Conservation (phyloP, 2,113 vertebrate genomes). For the Tupaia tana region DNA sequence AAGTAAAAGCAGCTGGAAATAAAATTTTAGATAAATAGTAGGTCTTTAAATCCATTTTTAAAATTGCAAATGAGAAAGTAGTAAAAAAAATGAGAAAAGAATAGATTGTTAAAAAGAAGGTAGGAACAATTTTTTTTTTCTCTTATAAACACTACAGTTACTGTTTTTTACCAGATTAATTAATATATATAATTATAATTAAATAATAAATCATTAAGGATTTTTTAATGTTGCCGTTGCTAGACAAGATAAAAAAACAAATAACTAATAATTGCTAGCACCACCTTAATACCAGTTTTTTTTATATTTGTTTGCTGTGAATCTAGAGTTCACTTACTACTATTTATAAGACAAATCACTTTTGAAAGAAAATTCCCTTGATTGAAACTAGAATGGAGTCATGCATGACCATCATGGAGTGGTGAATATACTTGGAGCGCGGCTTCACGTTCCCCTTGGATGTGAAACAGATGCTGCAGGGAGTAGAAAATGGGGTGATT, state of each 20-base stretch:
- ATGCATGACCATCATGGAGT: neutral
- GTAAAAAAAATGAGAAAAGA: neutral
- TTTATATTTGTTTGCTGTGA: neutral
- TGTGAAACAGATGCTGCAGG: neutral
- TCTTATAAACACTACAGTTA: neutral
- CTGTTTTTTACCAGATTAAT: neutral
- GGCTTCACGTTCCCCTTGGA: neutral
- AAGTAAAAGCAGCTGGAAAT: neutral
- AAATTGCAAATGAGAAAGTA: neutral
- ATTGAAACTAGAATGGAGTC: neutral
- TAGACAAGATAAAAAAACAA: too few relatives aligned
- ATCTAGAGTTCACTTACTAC: neutral
- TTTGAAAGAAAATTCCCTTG: neutral
- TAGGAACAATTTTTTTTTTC: neutral
- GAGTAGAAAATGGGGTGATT: neutral
- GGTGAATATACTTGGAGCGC: neutral
- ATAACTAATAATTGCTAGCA: too few relatives aligned
- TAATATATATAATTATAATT: too few relatives aligned
- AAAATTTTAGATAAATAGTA: neutral
- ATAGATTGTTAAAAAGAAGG: neutral
- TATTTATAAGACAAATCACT: neutral
- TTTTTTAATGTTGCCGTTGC: neutral
- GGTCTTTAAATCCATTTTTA: neutral
- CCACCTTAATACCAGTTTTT: too few relatives aligned
- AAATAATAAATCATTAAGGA: neutral